Evolutionary conservation across 2,888 invertebrate genomes (phyloP).

Genomic region (Heteromyza rotundicornis): DNA sequence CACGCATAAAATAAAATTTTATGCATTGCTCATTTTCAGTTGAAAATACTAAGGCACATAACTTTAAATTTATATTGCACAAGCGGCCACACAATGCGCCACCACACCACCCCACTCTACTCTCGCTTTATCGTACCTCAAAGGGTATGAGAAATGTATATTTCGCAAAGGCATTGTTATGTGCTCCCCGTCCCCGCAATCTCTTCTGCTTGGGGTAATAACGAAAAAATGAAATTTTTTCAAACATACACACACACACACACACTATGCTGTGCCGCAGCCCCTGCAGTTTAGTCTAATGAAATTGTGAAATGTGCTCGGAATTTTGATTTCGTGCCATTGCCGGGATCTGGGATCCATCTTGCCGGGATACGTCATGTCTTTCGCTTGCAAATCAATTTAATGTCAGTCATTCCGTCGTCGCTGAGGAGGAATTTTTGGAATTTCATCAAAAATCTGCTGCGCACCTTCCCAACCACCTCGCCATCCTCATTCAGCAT

Average conservation of each 20-base stretch:
- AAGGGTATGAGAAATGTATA: too few species aligned
- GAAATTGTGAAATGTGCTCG: slow-evolving; percentile 58
- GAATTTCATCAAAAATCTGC: slow-evolving; percentile 58
- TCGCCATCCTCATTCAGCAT: neutral
- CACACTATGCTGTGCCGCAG: neutral
- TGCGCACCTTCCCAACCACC: slow-evolving; percentile 2
- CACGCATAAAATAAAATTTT: slow-evolving; percentile 58
- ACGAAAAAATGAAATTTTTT: slow-evolving; percentile 37
- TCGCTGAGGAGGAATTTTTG: slow-evolving; percentile 48
- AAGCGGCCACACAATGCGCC: slow-evolving; percentile 35
- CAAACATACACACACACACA: neutral
- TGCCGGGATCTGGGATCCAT: slow-evolving; percentile 12
- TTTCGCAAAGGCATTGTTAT: slow-evolving; percentile 38
- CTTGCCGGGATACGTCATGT: slow-evolving; percentile 44
- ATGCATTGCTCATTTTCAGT: slow-evolving; percentile 53
- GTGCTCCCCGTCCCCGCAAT: neutral
- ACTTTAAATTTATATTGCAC: slow-evolving; percentile 55
- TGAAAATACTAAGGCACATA: slow-evolving; percentile 34
- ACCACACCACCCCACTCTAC: neutral
- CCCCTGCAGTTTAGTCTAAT: slow-evolving; percentile 50
- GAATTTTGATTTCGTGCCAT: slow-evolving; percentile 55
- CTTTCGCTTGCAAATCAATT: slow-evolving; percentile 58
- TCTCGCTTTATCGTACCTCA: neutral
- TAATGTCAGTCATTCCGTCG: slow-evolving; percentile 56
- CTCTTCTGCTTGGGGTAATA: neutral